These are phyloP conservation scores for Pipistrellus pipistrellus DNA, from an alignment of 2,797 vertebrate species.

Conservation along the genomic window DNA sequence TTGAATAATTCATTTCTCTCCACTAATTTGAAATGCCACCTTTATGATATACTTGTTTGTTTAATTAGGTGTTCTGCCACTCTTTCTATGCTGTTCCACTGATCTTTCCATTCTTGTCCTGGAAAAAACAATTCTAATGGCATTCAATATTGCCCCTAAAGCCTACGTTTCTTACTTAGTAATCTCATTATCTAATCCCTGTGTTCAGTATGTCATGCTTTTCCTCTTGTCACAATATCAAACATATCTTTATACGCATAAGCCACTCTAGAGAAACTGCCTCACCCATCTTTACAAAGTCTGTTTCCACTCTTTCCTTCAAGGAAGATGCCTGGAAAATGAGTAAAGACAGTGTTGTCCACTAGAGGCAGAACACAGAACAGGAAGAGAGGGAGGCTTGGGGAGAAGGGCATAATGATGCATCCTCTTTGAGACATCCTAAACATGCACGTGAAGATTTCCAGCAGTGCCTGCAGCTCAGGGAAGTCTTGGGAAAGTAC, in stretches of 20 bases:
- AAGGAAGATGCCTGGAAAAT: slow-evolving; percentile 15
- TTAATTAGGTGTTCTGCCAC: slow-evolving; percentile 40
- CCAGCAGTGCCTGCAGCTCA: not conserved
- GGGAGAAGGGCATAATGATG: not conserved
- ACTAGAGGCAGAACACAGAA: not conserved
- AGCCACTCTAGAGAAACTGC: not conserved
- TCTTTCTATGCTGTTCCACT: not conserved
- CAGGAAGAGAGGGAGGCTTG: not conserved
- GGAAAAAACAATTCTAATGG: not conserved
- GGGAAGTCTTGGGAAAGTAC: not conserved
- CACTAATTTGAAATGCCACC: slow-evolving; percentile 53
- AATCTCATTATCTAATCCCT: not conserved
- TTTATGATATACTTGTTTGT: slow-evolving; percentile 20
- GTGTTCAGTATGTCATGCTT: not conserved
- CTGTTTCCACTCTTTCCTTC: not conserved
- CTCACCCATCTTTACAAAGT: not conserved
- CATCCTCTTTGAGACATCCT: not conserved
- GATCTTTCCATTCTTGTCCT: not conserved
- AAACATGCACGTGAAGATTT: not conserved
- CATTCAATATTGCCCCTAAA: not conserved
- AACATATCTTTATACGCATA: not conserved
- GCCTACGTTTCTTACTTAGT: not conserved
- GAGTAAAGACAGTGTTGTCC: not conserved
- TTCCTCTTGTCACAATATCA: not conserved
- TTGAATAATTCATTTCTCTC: slow-evolving; percentile 78